Evolutionary conservation across 1,140 invertebrate genomes (phyloP), one percentile per base, ranked within the genome.

Genomic region (Calephelis virginiensis): DNA sequence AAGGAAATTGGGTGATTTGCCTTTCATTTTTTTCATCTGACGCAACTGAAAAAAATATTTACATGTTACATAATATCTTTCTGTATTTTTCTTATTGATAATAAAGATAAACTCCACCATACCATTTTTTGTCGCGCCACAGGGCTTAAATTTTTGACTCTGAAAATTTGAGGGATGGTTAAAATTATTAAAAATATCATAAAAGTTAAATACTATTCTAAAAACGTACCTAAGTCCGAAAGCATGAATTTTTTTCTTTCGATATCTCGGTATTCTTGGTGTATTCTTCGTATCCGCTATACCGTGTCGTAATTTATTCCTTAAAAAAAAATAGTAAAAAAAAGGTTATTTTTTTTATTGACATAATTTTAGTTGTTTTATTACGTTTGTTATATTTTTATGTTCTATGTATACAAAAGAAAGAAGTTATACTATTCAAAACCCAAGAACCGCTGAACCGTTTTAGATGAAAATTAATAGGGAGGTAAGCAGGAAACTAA

Each of bases 11-110:
- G 64, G 47, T 7, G 67, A 28, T 14, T 66, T 61, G 37, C 61
- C 60, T 11, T 68, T 61, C 9, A 73, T 81, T 65, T 78, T 53
- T 63, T 67, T 72, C 28, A 84, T 45, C 66, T 68, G 66, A 64
- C 76, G 63, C 37, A 80, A 61, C 83, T 85, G 68, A 46, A 73
- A 75, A 69, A 64, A 59, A 66, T 43, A 66, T 38, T 43, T 11
- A 47, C n/a, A 50, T 50, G 49, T 12, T 14, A 65, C 7, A 11
- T 40, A 53, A 60, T 43, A 11, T 53, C 11, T 28, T 63, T 61
- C 65, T 61, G 46, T 45, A 28, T 28, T 28, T 28, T 28, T 28
- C 1, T 28, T 28, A 28, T 28, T 28, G 28, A 28, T 3, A 43
- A 43, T 43, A 43, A 43, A 43, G 40, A 0, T 43, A 49, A 40